Percentiles rank a stretch among this genome's conserved stretches.
Evolutionary conservation across 2,113 vertebrate genomes (phyloP).

Genomic region (Symphodus melops): DNA sequence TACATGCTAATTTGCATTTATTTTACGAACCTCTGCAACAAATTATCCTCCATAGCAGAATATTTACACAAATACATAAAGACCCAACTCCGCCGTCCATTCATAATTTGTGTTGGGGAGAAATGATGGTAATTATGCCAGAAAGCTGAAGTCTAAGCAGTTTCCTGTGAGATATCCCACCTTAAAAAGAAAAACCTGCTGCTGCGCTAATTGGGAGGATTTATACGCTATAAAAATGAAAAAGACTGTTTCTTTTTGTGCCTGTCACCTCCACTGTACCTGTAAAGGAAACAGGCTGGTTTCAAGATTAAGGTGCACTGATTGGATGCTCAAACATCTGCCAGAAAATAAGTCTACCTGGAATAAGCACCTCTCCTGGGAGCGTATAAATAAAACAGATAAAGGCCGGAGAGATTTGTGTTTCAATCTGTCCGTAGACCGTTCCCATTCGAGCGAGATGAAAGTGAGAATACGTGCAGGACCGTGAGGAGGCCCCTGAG

Average conservation of each 20-base stretch:
- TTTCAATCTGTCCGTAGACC: conserved; percentile 37
- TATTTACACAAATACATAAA: neutral
- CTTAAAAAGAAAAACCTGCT: conserved; percentile 18
- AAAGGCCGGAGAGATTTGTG: conserved; percentile 20
- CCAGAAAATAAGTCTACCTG: neutral
- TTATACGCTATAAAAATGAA: conserved; percentile 40
- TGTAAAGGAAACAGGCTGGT: conserved; percentile 3
- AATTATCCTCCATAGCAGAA: neutral
- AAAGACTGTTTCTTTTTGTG: conserved; percentile 26
- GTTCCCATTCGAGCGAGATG: conserved; percentile 41
- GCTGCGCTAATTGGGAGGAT: conserved; percentile 56
- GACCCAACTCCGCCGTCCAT: conserved; percentile 3
- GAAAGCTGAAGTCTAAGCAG: conserved; percentile 28
- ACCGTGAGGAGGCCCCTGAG: conserved; percentile 32
- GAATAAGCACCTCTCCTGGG: conserved; percentile 5
- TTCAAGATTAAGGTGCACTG: conserved; percentile 22
- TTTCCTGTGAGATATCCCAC: conserved; percentile 25
- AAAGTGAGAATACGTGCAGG: conserved; percentile 50
- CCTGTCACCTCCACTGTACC: conserved; percentile 7
- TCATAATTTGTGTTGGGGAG: conserved; percentile 16
- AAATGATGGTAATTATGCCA: conserved; percentile 33
- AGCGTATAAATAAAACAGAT: conserved; percentile 21
- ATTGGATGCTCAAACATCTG: conserved; percentile 26
- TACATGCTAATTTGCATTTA: conserved; percentile 3
- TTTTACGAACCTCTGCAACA: conserved; percentile 18